A percentile compares a stretch with the other conserved stretches of the same genome.
phyloP scores from a whole-genome alignment of 2,797 vertebrate species.

The Tokudaia tokunoshimensis region DNA sequence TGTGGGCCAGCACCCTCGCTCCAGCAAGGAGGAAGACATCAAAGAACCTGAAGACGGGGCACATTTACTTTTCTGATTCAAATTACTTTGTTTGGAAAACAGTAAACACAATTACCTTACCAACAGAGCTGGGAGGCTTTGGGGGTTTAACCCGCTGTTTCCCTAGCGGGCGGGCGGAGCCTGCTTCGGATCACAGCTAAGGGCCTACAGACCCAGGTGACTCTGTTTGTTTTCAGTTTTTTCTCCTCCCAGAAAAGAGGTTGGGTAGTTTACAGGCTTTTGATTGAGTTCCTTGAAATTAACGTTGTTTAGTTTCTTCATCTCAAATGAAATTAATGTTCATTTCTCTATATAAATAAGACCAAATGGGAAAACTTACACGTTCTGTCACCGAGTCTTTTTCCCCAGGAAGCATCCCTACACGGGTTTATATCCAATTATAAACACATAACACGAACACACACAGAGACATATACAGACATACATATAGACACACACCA shows the following conservation, averaged over 20 bases:
- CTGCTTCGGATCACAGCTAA: background rate
- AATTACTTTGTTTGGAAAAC: constrained; percentile 73
- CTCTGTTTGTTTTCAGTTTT: constrained; percentile 68
- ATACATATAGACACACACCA: background rate
- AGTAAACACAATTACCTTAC: constrained; percentile 83
- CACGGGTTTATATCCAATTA: background rate
- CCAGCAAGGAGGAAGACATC: constrained; percentile 61
- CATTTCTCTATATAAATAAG: background rate
- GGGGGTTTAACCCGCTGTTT: constrained; percentile 78
- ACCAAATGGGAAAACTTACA: background rate
- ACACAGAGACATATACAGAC: background rate
- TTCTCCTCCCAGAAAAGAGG: background rate
- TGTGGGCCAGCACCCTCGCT: background rate
- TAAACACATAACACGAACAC: background rate
- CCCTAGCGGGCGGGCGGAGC: constrained; percentile 54
- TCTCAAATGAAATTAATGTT: constrained; percentile 34
- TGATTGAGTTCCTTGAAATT: background rate
- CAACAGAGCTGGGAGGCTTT: constrained; percentile 76
- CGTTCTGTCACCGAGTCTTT: background rate
- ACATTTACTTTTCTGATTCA: constrained; percentile 78
- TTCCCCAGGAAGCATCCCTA: background rate
- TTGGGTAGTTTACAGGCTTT: background rate
- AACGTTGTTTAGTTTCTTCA: constrained; percentile 15
- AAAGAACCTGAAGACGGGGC: constrained; percentile 69
- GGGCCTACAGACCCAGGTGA: constrained; percentile 16